A percentile compares a stretch with the other conserved stretches of the same genome.
Conservation (phyloP, 2,113 vertebrate species). For the Sceloporus tristichus region DNA sequence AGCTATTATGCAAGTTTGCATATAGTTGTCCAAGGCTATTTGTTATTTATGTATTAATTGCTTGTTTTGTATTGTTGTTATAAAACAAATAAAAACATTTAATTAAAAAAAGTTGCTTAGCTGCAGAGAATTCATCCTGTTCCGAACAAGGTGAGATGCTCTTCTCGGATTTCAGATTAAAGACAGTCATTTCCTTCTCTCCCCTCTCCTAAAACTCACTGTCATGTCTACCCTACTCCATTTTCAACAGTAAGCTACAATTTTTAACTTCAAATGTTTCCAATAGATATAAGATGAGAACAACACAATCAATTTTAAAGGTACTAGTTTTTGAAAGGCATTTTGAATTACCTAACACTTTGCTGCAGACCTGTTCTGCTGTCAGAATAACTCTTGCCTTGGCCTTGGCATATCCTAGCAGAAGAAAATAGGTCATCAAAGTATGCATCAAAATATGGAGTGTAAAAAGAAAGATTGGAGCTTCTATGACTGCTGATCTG, state of each 20-base stretch:
- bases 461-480: no score
- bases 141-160: neutral
- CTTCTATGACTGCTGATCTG: no score
- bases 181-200: neutral
- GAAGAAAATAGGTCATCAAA: neutral
- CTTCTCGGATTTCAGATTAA: neutral
- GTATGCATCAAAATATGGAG: no score
- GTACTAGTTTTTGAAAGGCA: neutral
- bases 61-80: no score
- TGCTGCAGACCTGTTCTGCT: neutral
- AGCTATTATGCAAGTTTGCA: no score
- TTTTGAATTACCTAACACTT: neutral
- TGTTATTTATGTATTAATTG: no score
- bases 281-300: neutral
- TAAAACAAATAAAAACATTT: no score
- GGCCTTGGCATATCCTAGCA: neutral
- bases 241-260: neutral
- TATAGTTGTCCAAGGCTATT: no score
- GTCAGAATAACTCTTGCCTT: neutral
- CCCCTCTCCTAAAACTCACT: neutral
- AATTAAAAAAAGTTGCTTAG: neutral
- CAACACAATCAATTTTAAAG: neutral
- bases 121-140: neutral
- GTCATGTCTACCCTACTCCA: neutral
- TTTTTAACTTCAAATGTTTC: neutral